Percentiles rank a stretch among this genome's conserved stretches.
Conservation (phyloP, 2,113 vertebrate genomes). For the Kryptolebias marmoratus region DNA sequence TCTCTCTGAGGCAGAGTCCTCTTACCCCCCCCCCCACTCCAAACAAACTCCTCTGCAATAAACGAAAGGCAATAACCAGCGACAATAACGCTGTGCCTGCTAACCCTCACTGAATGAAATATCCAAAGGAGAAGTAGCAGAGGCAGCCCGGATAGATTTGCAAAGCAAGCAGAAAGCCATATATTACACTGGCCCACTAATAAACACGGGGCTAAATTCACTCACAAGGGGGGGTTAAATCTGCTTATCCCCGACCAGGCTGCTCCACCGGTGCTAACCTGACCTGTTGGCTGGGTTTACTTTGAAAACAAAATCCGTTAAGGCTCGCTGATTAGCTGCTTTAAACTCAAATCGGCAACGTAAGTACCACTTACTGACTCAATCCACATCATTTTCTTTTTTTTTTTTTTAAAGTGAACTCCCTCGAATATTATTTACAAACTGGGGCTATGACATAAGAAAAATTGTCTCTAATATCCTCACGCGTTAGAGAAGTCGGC, state of each 20-base stretch:
- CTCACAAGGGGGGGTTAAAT: constrained; percentile 52
- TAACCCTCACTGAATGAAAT: constrained; percentile 72
- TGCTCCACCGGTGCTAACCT: constrained; percentile 58
- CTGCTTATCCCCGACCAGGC: constrained; percentile 67
- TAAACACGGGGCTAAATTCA: constrained; percentile 62
- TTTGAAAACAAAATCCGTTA: constrained; percentile 72
- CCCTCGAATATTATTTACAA: neutral
- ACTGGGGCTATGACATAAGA: neutral
- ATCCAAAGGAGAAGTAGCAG: constrained; percentile 67
- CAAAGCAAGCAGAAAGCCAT: constrained; percentile 76
- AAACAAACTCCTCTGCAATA: constrained; percentile 79
- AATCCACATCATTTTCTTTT: neutral
- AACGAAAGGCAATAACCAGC: constrained; percentile 79
- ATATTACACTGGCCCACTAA: constrained; percentile 71
- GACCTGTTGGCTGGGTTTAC: constrained; percentile 67
- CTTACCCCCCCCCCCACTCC: constrained; percentile 30
- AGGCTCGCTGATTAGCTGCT: constrained; percentile 59
- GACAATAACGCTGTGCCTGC: constrained; percentile 74
- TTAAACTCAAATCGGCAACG: constrained; percentile 55
- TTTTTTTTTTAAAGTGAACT: neutral
- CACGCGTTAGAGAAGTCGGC: neutral
- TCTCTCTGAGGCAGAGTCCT: constrained; percentile 45
- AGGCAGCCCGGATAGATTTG: constrained; percentile 70
- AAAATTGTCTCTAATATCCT: neutral
- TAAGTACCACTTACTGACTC: constrained; percentile 43